These are phyloP conservation scores for Cherax destructor DNA, from an alignment of 1,140 invertebrate species.

Conservation along the genomic window DNA sequence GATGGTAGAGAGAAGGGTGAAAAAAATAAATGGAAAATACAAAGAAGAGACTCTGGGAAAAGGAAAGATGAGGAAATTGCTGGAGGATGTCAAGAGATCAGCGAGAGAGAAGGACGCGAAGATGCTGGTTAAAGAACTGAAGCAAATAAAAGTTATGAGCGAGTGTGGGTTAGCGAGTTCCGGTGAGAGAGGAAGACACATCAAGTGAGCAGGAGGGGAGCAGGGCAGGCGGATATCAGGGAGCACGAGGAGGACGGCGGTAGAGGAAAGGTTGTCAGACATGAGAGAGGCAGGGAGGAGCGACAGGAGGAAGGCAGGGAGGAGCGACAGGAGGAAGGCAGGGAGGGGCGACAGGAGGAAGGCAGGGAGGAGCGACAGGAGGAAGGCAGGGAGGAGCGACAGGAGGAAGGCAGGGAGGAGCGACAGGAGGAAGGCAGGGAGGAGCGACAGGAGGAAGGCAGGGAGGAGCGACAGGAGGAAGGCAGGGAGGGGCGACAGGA, in stretches of 20 bases:
- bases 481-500: no score
- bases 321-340: no score
- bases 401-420: no score
- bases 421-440: no score
- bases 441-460: no score
- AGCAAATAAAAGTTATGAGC: background rate
- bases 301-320: no score
- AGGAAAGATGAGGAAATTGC: background rate
- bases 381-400: no score
- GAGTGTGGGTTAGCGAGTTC: background rate
- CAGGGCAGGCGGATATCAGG: background rate
- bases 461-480: no score
- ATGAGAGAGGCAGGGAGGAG: no score
- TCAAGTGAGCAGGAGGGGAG: background rate
- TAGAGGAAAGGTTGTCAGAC: background rate
- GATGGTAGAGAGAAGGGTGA: background rate
- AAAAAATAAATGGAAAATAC: background rate
- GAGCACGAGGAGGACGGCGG: background rate
- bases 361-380: no score
- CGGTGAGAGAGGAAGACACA: background rate
- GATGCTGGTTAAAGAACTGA: no score
- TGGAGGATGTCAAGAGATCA: background rate
- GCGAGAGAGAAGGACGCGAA: background rate
- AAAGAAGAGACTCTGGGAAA: background rate
- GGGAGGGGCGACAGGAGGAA: no score